Base-by-base conservation (phyloP, 2,888 invertebrate species). In the Dryobota labecula region DNA sequence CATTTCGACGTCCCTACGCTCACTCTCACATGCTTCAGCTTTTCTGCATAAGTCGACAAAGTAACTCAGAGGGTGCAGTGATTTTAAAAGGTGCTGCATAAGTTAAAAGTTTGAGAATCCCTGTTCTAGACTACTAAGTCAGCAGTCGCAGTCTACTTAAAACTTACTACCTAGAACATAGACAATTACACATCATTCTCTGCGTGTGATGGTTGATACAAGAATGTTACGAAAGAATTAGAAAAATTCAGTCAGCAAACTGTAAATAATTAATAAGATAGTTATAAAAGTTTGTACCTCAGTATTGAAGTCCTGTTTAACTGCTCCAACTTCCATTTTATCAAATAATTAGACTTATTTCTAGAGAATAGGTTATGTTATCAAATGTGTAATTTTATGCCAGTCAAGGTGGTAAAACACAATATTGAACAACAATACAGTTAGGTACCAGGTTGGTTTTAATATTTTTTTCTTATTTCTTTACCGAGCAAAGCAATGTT, bases 281-380 rank as follows among this genome's bases (percentile, higher is more conserved):
- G 9, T 7, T 27, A 7, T 24, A 2, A 27, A 53, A 54, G 4
- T 13, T 11, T 3, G 75, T 79, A 95, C 96, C 92, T 96, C 95
- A 87, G 94, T 96, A 83, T 96, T 96, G 82, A 94, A 95, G 0
- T 94, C 95, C 84, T 95, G 95, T 90, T 95, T 95, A 18, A 96
- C 95, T 41, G 96, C 96, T 38, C 96, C 96, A 60, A 95, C 92
- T 90, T 96, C 96, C 96, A 96, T 96, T 87, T 83, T 90, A 36
- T 41, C 24, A 66, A 65, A 75, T 63, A 73, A 60, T 30, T 18
- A 15, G 8, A 38, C 20, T 54, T 58, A 30, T 54, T 53, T 54
- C 27, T 41, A 33, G 57, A 88, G 86, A 89, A 90, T 89, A 90
- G 84, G 78, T 85, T 84, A 68, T 64, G 63, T 72, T 70, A 30